Evolutionary conservation across 2,113 vertebrate species (phyloP).

Genomic region (Microtus pennsylvanicus): DNA sequence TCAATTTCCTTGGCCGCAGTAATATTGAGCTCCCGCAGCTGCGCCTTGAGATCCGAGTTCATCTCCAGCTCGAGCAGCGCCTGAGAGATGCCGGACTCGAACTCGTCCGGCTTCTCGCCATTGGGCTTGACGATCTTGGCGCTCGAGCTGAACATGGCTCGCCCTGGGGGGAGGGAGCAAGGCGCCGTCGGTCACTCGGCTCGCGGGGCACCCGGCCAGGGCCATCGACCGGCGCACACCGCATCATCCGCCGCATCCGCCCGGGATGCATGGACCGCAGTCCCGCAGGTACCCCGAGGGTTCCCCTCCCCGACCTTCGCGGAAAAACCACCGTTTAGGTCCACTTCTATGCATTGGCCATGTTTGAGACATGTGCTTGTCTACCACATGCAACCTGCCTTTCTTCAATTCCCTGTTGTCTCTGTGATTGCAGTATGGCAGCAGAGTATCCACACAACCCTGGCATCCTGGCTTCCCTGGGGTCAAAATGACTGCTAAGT

Average conservation of each 20-base stretch:
- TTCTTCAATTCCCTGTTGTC: too few relatives aligned
- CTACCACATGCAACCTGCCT: too few relatives aligned
- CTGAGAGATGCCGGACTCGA: constrained; percentile 99
- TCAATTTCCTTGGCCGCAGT: constrained; percentile 99
- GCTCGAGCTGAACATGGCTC: constrained; percentile 98
- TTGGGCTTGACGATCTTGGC: constrained; percentile 99
- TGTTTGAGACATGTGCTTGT: too few relatives aligned
- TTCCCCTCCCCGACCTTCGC: fast-evolving
- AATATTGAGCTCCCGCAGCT: constrained; percentile 98
- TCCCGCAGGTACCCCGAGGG: fast-evolving
- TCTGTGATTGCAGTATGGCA: too few relatives aligned
- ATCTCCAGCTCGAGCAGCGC: constrained; percentile 99
- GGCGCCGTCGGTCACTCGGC: background rate
- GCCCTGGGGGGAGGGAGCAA: constrained; percentile 82
- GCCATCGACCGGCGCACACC: constrained; percentile 37
- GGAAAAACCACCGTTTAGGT: constrained; percentile 49
- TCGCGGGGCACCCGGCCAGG: background rate
- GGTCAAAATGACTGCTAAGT: too few relatives aligned
- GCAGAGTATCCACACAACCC: too few relatives aligned
- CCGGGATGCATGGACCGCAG: fast-evolving
- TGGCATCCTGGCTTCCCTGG: too few relatives aligned
- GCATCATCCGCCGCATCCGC: constrained; percentile 22
- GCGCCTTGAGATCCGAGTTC: constrained; percentile 99
- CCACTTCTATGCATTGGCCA: too few relatives aligned
- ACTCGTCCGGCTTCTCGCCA: constrained; percentile 99